Percentiles rank a stretch among this genome's conserved stretches.
Evolutionary conservation across 2,888 invertebrate genomes (phyloP).

Genomic region (Watsonalla cultraria): DNA sequence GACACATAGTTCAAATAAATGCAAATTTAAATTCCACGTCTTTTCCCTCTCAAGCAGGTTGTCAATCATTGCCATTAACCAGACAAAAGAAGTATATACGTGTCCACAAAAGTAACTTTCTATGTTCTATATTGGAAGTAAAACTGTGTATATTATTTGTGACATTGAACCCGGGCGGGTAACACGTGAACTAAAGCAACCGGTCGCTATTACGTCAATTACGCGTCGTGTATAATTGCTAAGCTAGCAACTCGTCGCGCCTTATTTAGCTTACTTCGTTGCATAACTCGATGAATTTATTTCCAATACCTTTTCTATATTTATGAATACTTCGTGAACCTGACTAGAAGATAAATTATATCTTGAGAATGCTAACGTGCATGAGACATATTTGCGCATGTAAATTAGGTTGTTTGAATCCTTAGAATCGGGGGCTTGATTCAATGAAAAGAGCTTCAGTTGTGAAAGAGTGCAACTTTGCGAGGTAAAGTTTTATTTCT

Average conservation of each 20-base stretch:
- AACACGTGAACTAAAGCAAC: slow-evolving; percentile 32
- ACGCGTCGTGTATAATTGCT: slow-evolving; percentile 47
- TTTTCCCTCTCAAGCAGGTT: background rate
- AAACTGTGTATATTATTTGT: background rate
- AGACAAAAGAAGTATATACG: background rate
- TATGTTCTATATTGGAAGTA: background rate
- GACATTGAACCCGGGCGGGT: slow-evolving; percentile 5
- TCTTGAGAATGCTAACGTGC: too few species aligned
- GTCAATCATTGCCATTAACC: background rate
- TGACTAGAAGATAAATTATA: too few species aligned
- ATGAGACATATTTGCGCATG: too few species aligned
- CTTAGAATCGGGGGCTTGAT: too few species aligned
- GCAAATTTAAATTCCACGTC: background rate
- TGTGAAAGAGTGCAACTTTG: too few species aligned
- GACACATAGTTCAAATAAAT: background rate
- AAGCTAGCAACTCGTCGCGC: slow-evolving; percentile 26
- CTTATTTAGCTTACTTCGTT: slow-evolving; percentile 29
- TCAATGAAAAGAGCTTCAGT: too few species aligned
- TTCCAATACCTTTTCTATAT: slow-evolving; percentile 3
- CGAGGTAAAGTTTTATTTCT: too few species aligned
- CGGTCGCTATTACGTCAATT: slow-evolving; percentile 62
- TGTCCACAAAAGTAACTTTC: background rate
- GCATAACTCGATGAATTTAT: slow-evolving; percentile 25
- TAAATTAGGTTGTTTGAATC: too few species aligned
- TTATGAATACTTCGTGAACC: too few species aligned